phyloP scores from a whole-genome alignment of 2,888 invertebrate genomes.

The Sturmia bella region DNA sequence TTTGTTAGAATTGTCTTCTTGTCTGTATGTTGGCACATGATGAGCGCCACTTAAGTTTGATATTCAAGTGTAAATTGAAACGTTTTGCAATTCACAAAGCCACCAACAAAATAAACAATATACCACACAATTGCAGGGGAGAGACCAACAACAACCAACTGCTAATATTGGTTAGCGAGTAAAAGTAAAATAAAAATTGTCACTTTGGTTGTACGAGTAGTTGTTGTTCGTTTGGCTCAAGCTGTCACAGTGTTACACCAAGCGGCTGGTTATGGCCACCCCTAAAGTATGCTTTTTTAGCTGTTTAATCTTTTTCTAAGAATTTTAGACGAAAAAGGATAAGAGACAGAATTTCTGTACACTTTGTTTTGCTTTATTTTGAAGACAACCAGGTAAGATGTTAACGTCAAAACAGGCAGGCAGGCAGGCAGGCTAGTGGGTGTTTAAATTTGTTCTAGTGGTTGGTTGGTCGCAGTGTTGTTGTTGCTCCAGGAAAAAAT shows the following conservation, averaged over 20 bases:
- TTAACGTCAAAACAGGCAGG: constrained; percentile 10
- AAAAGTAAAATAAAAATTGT: not conserved
- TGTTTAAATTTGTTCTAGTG: not conserved
- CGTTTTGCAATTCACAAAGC: constrained; percentile 53
- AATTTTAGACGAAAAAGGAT: constrained; percentile 18
- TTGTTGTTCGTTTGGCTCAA: constrained; percentile 17
- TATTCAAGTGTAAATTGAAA: constrained; percentile 70
- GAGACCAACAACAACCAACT: constrained; percentile 1
- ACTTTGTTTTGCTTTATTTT: constrained; percentile 28
- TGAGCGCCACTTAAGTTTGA: constrained; percentile 66
- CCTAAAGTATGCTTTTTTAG: constrained; percentile 53
- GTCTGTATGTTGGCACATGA: constrained; percentile 35
- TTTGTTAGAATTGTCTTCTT: constrained; percentile 20
- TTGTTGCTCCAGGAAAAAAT: constrained; percentile 30
- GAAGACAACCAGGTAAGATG: constrained; percentile 36
- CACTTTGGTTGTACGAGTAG: not conserved
- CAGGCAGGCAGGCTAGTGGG: not conserved
- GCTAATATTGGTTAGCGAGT: not conserved
- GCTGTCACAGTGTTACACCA: constrained; percentile 11
- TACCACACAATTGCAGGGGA: constrained; percentile 5
- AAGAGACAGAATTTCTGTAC: constrained; percentile 14
- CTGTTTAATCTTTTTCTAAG: constrained; percentile 32
- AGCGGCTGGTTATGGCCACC: constrained; percentile 40
- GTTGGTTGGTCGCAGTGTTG: constrained; percentile 13
- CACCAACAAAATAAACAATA: constrained; percentile 56